Base-by-base conservation (phyloP, 2,797 vertebrate genomes). In the Coilia nasus region DNA sequence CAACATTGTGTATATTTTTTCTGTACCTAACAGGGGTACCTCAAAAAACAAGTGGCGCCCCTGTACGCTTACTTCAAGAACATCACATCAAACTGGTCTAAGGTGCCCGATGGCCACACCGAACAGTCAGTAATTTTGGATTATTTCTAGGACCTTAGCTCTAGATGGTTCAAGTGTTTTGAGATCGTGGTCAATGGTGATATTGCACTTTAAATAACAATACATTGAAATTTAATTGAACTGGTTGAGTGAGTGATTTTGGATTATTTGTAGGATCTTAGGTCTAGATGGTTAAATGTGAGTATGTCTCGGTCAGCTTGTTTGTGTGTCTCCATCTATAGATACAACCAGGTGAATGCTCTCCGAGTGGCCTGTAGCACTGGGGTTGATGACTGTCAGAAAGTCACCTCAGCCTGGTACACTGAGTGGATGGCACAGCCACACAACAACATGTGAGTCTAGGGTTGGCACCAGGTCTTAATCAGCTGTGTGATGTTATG, bases 281-380 rank as follows among this genome's bases (percentile, higher is more conserved):
- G 15, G 6, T 59, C 17, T 21, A 64, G 23, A 28, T 1, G 28
- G 9, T 64, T 35, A 2, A 5, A 31, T 75, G 31, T 75, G 31
- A 31, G 7, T 6, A 41, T 75, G 15, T 41, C 31, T 75, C 28
- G 15, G 7, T 64, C 14, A 75, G 28, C 67, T 75, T 41, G 28
- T 6, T 15, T 75, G 14, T 41, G 28, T 75, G 5, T 75, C 28
- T 35, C 28, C 31, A 28, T 71, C 1, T 86, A 12, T 91, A 99
- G 98, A 90, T 98, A 98, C 87, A 96, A 92, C 0, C 94, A 97
- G 93, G 83, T 96, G 21, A 97, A 96, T 0, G 95, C 97, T 83
- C 88, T 99, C 83, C 93, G 85, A 57, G 95, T 94, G 0, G 96
- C 97, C 87, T 99, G 98, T 87, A 93, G 91, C 46, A 95, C 93